Base-by-base conservation (phyloP, 1,140 invertebrate species). In the Drosophila aff. region DNA sequence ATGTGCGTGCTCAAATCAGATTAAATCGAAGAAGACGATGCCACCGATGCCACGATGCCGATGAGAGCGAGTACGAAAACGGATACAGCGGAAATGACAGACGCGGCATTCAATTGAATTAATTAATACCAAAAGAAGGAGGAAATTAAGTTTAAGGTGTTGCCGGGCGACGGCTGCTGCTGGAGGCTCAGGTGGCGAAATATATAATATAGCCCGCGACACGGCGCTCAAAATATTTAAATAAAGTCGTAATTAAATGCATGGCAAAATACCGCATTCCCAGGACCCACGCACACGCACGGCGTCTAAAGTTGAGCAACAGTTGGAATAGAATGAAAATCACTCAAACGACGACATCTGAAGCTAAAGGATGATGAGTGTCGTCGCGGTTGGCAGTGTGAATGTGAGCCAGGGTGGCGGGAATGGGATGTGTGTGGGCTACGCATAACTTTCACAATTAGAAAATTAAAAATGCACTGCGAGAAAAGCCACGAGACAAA, bases 191-290 rank as follows among this genome's bases (percentile, higher is more conserved):
- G 67, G 18, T 55, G n/a, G 10, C 21, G 40, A 80, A 74, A 81
- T 64, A 69, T 66, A 52, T 31, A 31, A 52, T 52, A 71, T 75
- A 81, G 72, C 50, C 49, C 26, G 58, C 66, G 66, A 80, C 84
- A 87, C 67, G 59, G 49, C 65, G 81, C 85, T 67, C 63, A 89
- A 81, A 84, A 89, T 90, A 89, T 90, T 84, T 81, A 84, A 89
- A 89, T 89, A 89, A 89, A 89, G 84, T 90, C 84, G 85, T 89
- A 89, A 90, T 89, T 89, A 89, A 89, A 89, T 76, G 84, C 81
- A 83, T 83, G 62, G 72, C 72, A 23, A 69, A 67, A 43, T 80
- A n/a, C 31, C 43, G 21, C 46, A 33, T 71, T 62, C 26, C 26
- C 31, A 53, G 43, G 9, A 41, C 23, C 23, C 50, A 46, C 67